A percentile compares a stretch with the other conserved stretches of the same genome.
Conservation (phyloP, 2,888 invertebrate species). For the Apotomis turbidana region DNA sequence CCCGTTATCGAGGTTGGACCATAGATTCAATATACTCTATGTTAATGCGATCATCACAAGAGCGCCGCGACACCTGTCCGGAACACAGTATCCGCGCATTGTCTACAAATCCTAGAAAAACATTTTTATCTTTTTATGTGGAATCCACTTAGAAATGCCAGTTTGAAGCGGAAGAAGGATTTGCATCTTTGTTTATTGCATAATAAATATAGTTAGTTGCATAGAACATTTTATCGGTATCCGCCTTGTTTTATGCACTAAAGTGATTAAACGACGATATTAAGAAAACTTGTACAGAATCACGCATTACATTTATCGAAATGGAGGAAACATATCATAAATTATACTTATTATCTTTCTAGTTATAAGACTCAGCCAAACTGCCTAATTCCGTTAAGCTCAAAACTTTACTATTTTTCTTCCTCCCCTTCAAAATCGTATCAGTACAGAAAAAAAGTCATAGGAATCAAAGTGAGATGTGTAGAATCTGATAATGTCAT, state of each 20-base stretch:
- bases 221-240: conserved; percentile 1
- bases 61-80: conserved; percentile 68
- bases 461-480: too few species aligned
- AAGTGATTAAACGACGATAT: not conserved
- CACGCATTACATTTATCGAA: too few species aligned
- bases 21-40: not conserved
- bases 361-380: too few species aligned
- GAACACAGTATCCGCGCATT: conserved; percentile 78
- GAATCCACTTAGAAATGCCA: conserved; percentile 16
- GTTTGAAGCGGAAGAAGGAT: conserved; percentile 22
- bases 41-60: conserved; percentile 25
- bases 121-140: conserved; percentile 37
- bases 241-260: not conserved
- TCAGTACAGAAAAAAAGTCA: too few species aligned
- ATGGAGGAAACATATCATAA: too few species aligned
- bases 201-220: conserved; percentile 6
- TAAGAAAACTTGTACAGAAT: too few species aligned
- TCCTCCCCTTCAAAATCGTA: too few species aligned
- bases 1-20: not conserved
- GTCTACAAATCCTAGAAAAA: conserved; percentile 68
- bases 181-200: conserved; percentile 22
- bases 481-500: too few species aligned
- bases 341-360: too few species aligned
- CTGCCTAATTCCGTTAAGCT: too few species aligned
- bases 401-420: too few species aligned